These are phyloP conservation scores for Antheraea mylitta DNA, from an alignment of 1,140 invertebrate species.

Conservation along the genomic window DNA sequence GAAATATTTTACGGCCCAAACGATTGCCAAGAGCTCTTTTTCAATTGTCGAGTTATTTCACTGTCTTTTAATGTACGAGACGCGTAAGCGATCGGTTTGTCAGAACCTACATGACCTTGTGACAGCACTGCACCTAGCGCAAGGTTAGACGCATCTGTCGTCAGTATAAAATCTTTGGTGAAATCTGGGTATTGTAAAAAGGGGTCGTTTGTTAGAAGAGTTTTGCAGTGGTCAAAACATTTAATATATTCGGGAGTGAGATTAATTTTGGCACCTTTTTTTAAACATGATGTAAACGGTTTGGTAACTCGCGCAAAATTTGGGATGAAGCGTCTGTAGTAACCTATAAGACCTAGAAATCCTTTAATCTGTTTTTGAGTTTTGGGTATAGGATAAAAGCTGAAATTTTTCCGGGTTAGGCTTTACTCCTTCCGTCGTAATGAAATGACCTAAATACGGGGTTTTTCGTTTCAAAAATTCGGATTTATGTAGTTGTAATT, in stretches of 20 bases:
- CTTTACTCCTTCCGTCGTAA: slow-evolving; percentile 10
- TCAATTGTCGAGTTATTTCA: too few relatives aligned
- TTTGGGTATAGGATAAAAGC: slow-evolving; percentile 35
- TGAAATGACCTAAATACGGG: slow-evolving; percentile 14
- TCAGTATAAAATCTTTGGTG: background rate
- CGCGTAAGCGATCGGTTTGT: too few relatives aligned
- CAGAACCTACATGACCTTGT: too few relatives aligned
- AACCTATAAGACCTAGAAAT: slow-evolving; percentile 39
- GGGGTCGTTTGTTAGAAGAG: slow-evolving; percentile 5
- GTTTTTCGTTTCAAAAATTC: slow-evolving; percentile 16
- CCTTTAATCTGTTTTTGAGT: slow-evolving; percentile 39
- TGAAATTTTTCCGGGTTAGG: slow-evolving; percentile 15
- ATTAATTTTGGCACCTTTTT: background rate
- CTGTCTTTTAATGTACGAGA: too few relatives aligned
- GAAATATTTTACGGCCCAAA: too few relatives aligned
- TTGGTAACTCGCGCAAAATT: slow-evolving; percentile 40
- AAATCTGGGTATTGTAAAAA: slow-evolving; percentile 5
- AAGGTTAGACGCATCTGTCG: too few relatives aligned
- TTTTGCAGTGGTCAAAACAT: slow-evolving; percentile 5
- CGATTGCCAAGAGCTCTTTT: too few relatives aligned
- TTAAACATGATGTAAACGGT: background rate
- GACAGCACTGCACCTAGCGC: too few relatives aligned
- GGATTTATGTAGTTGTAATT: slow-evolving; percentile 16
- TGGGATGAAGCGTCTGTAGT: slow-evolving; percentile 31
- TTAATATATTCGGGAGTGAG: background rate